Percentiles rank a stretch among this genome's conserved stretches.
Conservation (phyloP, 2,797 vertebrate genomes). For the Ciconia nigra region DNA sequence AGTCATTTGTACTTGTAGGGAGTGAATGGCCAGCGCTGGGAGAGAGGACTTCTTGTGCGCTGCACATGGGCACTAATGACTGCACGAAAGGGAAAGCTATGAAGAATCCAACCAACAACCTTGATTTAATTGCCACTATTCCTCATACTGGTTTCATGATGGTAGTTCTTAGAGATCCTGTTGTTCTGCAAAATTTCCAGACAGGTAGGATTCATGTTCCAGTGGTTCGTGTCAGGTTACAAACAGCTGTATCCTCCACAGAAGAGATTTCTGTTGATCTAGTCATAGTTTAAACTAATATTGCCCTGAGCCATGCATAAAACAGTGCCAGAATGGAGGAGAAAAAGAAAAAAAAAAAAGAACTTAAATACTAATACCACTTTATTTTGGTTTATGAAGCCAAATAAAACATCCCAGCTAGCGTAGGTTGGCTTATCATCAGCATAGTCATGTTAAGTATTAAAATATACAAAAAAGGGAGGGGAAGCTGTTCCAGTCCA, state of each 20-base stretch:
- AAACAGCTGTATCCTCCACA: neutral
- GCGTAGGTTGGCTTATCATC: constrained; percentile 32
- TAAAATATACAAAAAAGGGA: constrained; percentile 2
- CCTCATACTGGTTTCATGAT: neutral
- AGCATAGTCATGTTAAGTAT: constrained; percentile 19
- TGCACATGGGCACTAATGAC: neutral
- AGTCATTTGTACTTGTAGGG: neutral
- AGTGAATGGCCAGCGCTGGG: neutral
- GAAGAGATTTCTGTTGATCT: constrained; percentile 39
- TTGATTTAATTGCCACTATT: neutral
- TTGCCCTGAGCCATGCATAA: neutral
- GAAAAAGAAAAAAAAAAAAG: neutral
- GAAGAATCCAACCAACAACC: neutral
- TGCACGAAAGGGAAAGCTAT: neutral
- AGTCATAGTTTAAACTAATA: constrained; percentile 25
- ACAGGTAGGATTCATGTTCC: neutral
- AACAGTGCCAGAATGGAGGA: constrained; percentile 13
- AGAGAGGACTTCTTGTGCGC: neutral
- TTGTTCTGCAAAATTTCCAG: neutral
- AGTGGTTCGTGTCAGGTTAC: neutral
- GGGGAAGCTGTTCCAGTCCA: neutral
- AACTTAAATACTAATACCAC: neutral
- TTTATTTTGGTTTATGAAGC: constrained; percentile 30
- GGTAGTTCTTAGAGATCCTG: neutral
- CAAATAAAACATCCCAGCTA: constrained; percentile 46